Evolutionary conservation across 2,888 invertebrate species (phyloP), one percentile per base, ranked within the genome.

Genomic region (Drosophila aldrichi): DNA sequence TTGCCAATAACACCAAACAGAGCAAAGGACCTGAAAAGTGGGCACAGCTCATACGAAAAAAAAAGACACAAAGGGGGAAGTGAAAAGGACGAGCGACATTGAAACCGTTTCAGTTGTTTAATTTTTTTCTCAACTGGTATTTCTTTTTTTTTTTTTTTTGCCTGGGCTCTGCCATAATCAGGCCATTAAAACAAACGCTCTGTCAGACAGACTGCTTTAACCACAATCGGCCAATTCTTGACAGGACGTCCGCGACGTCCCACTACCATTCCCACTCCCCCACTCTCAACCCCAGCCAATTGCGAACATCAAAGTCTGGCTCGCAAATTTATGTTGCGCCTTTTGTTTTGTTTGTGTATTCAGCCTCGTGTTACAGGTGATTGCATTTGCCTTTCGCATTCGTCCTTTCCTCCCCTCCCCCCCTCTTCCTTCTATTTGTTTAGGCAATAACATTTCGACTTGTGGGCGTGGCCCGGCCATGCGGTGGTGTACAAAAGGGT

Each of bases 321-420:
- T 70, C 59, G 59, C 68, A 79, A 75, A 82, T 78, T 74, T 76
- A 74, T 73, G 64, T 72, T 70, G 73, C 57, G 62, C 63, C 76
- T 48, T 83, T 79, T 73, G 74, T 76, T 80, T 79, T 86, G 74
- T 61, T 88, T 83, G 75, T 81, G 70, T 79, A 77, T 79, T 82
- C 79, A 75, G 82, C 84, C 81, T 87, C 74, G 70, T 76, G 75
- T 88, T 89, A 89, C 89, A 88, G 88, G 89, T 88, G 88, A 89
- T 85, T 89, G 89, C 82, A 88, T 86, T 86, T 73, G 69, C 55
- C 70, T 66, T 57, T 38, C 52, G 49, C 61, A 69, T 38, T 48
- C 20, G 18, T 38, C 16, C 46, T 20, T 25, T 25, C 18, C 46
- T n/a, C 29, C 5, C 14, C 12, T 1, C n/a, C 7, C n/a, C n/a